Conservation (phyloP, 1,140 invertebrate species). For the Zaprionus camerounensis region DNA sequence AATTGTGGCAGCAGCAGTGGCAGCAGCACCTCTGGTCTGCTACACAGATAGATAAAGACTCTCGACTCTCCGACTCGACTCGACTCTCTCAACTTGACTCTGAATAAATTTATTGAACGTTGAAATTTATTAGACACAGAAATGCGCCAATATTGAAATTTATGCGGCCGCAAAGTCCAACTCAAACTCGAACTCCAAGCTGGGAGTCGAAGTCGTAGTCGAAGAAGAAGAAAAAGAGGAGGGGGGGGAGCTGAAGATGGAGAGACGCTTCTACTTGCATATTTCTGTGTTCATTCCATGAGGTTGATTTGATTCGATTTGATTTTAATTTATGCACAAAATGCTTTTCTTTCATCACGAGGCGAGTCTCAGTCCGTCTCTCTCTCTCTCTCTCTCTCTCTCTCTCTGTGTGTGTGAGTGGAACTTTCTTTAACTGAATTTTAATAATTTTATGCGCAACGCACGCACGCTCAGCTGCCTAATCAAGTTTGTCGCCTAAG, state of each 20-base stretch:
- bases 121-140: constrained; percentile 75
- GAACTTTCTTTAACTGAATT: constrained; percentile 82
- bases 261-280: background rate
- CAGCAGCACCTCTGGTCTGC: constrained; percentile 9
- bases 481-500: constrained; percentile 82
- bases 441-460: constrained; percentile 81
- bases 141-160: constrained; percentile 81
- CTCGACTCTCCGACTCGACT: constrained; percentile 5
- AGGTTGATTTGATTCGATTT: constrained; percentile 79
- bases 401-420: constrained; percentile 18
- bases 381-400: constrained; percentile 16
- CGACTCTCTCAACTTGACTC: constrained; percentile 63
- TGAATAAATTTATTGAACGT: constrained; percentile 78
- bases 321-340: constrained; percentile 82
- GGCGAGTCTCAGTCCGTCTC: constrained; percentile 42
- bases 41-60: constrained; percentile 20
- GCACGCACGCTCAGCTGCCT: constrained; percentile 52
- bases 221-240: background rate
- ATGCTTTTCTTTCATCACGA: constrained; percentile 81
- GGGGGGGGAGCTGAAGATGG: background rate
- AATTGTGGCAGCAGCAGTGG: constrained; percentile 17
- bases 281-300: constrained; percentile 40
- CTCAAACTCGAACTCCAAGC: constrained; percentile 2
- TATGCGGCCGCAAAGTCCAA: constrained; percentile 57
- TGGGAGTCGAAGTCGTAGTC: constrained; percentile 7